Evolutionary conservation across 2,797 vertebrate genomes (phyloP).

Genomic region (Monodelphis domestica): DNA sequence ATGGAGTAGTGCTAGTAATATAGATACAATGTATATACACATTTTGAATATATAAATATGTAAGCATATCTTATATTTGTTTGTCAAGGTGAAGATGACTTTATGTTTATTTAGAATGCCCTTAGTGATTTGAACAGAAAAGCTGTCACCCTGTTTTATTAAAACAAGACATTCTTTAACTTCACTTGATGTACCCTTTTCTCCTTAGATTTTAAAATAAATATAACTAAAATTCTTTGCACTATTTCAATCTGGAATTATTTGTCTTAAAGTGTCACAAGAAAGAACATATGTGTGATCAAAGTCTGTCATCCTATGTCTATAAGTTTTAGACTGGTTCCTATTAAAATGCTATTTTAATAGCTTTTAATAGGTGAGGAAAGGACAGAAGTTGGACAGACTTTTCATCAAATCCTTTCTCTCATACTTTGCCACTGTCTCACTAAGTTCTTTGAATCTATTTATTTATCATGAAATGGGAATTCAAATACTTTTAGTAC

Average conservation of each 20-base stretch:
- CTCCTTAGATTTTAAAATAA: background rate
- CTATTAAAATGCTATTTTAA: background rate
- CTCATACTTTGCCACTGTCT: background rate
- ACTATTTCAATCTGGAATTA: background rate
- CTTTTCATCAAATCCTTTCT: background rate
- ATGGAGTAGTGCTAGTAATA: too few species aligned
- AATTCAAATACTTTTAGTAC: background rate
- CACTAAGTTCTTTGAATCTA: background rate
- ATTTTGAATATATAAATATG: too few species aligned
- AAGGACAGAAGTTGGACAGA: background rate
- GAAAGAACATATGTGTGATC: background rate
- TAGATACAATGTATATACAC: too few species aligned
- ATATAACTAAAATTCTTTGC: background rate
- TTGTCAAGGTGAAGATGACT: background rate
- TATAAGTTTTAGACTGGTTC: background rate
- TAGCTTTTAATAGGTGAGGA: background rate
- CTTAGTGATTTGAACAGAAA: background rate
- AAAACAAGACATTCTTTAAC: background rate
- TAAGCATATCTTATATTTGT: constrained; percentile 17
- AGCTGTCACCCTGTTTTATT: background rate
- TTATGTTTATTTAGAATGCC: background rate
- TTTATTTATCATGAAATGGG: background rate
- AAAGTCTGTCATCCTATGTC: background rate
- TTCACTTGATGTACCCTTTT: background rate
- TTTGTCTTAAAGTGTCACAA: background rate